Base-by-base conservation (phyloP, 2,888 invertebrate genomes). In the Noctuana brunneofusca region DNA sequence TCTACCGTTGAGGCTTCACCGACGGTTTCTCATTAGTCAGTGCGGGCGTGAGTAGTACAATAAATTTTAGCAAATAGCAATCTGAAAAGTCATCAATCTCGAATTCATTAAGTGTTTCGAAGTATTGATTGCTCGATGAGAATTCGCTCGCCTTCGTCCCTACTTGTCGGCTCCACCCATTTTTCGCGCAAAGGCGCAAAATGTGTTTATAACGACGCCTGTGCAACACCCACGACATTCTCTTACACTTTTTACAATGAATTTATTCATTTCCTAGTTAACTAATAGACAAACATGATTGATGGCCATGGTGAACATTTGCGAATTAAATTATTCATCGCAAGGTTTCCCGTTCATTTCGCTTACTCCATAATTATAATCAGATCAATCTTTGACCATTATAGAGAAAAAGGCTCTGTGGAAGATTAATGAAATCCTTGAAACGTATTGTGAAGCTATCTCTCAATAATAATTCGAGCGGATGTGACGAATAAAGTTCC, bases 171-270 rank as follows among this genome's bases (percentile, higher is more conserved):
- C 71, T 67, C 86, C 89, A 82, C 90, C 90, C 76, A 76, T 79
- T 81, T 79, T 86, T 86, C 81, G 83, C 85, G 70, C 84, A 71
- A 74, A 73, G 64, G 65, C 67, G 76, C 83, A 70, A 88, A 89
- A 89, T 89, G 87, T 81, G 80, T 83, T 87, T 84, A 84, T 89
- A 91, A 89, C 87, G 87, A 89, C 74, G 71, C 71, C 68, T 58
- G 69, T 67, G 79, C 71, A 75, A 86, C 90, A 84, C 90, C 87
- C 88, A 83, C 79, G 76, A 76, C 75, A 75, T 69, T 71, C 67
- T 65, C 65, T 65, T 68, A 56, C 65, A 67, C 58, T 69, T 72
- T 72, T 70, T 69, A 60, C 49, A 57, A 50, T 59, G 54, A 57
- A 58, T 71, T 70, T 68, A 68, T 71, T 66, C 74, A 74, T 78